phyloP scores from a whole-genome alignment of 2,797 vertebrate genomes.

The Anguilla pacifica region DNA sequence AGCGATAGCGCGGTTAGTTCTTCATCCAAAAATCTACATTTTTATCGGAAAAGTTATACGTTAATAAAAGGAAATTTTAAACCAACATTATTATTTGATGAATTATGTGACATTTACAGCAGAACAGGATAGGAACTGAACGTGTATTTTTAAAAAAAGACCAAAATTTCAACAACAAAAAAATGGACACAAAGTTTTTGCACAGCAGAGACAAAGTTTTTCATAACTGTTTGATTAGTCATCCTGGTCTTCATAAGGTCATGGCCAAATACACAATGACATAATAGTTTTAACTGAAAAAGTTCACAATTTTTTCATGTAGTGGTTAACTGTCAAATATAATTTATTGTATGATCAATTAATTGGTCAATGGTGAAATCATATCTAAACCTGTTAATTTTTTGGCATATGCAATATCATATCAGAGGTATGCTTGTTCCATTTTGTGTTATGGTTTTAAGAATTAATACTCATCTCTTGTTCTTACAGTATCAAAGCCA shows the following conservation, averaged over 20 bases:
- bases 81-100: neutral
- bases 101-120: neutral
- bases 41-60: neutral
- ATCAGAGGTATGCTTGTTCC: conserved; percentile 44
- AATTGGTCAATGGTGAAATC: neutral
- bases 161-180: neutral
- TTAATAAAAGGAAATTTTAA: neutral
- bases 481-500: conserved; percentile 84
- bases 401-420: neutral
- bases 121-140: neutral
- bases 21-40: neutral
- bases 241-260: neutral
- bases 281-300: neutral
- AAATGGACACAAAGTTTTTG: neutral
- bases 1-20: neutral
- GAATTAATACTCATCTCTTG: conserved; percentile 54
- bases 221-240: neutral
- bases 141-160: neutral
- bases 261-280: neutral
- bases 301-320: neutral
- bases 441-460: conserved; percentile 27
- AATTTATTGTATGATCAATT: neutral
- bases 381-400: neutral
- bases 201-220: neutral
- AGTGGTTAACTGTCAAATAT: neutral